phyloP scores from a whole-genome alignment of 2,113 vertebrate species.

The Larimichthys crocea region DNA sequence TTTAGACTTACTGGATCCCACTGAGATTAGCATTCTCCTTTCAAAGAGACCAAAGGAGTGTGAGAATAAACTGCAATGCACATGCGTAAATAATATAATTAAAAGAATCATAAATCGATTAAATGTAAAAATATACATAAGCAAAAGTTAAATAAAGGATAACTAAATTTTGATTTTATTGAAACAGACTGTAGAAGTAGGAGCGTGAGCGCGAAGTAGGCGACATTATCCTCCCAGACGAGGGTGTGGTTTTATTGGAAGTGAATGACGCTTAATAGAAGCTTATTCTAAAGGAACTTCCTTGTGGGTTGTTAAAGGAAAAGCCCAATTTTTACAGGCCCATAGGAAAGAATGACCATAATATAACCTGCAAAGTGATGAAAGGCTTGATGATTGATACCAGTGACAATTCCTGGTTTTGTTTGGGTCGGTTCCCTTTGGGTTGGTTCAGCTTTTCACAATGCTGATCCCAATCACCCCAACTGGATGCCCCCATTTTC shows the following conservation, averaged over 20 bases:
- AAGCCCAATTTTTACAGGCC: conserved; percentile 32
- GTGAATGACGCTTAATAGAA: conserved; percentile 31
- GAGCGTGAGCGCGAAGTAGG: not conserved
- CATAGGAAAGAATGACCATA: conserved; percentile 19
- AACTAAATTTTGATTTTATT: not conserved
- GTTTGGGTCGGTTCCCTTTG: not conserved
- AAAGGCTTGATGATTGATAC: conserved; percentile 11
- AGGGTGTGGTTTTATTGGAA: conserved; percentile 54
- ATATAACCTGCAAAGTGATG: conserved; percentile 3
- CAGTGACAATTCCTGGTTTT: conserved; percentile 11
- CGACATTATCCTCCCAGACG: conserved; percentile 29
- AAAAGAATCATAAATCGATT: not conserved
- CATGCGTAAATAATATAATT: not conserved
- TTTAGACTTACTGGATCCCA: conserved; percentile 3
- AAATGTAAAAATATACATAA: not conserved
- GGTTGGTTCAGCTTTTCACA: not conserved
- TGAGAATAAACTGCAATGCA: not conserved
- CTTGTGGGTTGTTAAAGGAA: conserved; percentile 20
- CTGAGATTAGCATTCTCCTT: conserved; percentile 6
- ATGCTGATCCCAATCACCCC: not conserved
- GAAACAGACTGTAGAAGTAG: not conserved
- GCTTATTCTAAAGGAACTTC: conserved; percentile 33
- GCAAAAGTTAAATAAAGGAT: conserved; percentile 1
- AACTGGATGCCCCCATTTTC: not conserved
- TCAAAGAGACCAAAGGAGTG: not conserved